Evolutionary conservation across 1,140 invertebrate species (phyloP).

Genomic region (Acyrthosiphon pisum): DNA sequence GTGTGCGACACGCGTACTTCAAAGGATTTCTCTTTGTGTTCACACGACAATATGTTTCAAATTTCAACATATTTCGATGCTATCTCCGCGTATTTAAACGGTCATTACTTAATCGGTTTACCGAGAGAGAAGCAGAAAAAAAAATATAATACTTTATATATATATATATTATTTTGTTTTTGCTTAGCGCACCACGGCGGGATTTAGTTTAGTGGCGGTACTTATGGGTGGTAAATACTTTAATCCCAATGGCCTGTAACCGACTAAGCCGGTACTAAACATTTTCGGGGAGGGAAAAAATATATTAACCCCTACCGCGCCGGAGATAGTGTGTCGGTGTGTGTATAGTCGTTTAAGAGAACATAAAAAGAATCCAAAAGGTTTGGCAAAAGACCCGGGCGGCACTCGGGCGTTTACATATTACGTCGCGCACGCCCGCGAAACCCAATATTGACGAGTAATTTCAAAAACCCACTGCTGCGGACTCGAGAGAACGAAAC

Average conservation of each 20-base stretch:
- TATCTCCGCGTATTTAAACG: not conserved
- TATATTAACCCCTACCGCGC: constrained; percentile 14
- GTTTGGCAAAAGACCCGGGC: not conserved
- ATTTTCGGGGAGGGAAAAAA: not conserved
- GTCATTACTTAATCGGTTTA: constrained; percentile 32
- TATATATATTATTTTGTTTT: not conserved
- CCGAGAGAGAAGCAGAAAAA: not conserved
- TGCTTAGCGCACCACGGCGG: constrained; percentile 43
- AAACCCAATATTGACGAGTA: constrained; percentile 33
- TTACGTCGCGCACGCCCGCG: not conserved
- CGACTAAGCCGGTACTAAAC: constrained; percentile 44
- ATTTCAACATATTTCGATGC: constrained; percentile 23
- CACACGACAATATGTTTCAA: not conserved
- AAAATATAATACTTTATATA: not conserved
- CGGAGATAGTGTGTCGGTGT: constrained; percentile 23
- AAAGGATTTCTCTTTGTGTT: not conserved
- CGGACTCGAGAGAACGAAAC: not conserved
- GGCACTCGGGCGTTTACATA: not conserved
- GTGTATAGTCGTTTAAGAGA: not conserved
- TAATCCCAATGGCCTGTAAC: constrained; percentile 51
- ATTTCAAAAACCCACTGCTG: not conserved
- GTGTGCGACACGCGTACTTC: not conserved
- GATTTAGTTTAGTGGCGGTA: constrained; percentile 36
- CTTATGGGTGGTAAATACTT: constrained; percentile 51
- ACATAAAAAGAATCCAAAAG: constrained; percentile 10